Percentiles rank a stretch among this genome's conserved stretches.
phyloP scores from a whole-genome alignment of 2,888 invertebrate genomes.

The Drosophila paracracens region DNA sequence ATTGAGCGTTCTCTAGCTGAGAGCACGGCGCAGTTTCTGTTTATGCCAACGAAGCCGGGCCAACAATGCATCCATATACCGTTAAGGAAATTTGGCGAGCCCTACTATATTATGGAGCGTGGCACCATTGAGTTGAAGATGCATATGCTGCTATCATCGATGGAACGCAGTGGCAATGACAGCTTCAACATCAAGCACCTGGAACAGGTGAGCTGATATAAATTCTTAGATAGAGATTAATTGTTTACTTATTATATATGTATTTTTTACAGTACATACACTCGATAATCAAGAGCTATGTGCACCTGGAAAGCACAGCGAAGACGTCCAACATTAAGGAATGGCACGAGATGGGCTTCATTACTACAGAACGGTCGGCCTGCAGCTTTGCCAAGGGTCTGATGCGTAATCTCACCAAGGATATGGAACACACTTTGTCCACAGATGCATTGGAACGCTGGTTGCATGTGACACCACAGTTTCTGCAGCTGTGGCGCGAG shows the following conservation, averaged over 20 bases:
- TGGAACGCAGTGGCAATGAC: constrained; percentile 57
- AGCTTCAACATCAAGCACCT: constrained; percentile 74
- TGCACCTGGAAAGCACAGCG: constrained; percentile 88
- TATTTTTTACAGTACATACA: constrained; percentile 88
- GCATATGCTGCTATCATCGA: constrained; percentile 67
- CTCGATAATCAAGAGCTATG: constrained; percentile 91
- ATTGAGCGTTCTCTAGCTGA: constrained; percentile 89
- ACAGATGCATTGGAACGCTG: constrained; percentile 81
- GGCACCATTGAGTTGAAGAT: constrained; percentile 89
- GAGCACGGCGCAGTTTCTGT: constrained; percentile 89
- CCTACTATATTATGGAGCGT: constrained; percentile 89
- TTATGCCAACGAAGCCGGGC: constrained; percentile 86
- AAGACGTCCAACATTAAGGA: constrained; percentile 86
- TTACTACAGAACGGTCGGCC: constrained; percentile 86
- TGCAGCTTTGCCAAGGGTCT: constrained; percentile 87
- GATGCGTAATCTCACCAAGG: constrained; percentile 83
- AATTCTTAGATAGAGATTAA: not conserved
- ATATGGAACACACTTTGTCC: constrained; percentile 76
- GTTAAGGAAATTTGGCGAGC: constrained; percentile 89
- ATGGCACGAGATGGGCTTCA: constrained; percentile 88
- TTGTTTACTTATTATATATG: constrained; percentile 28
- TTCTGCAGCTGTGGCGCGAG: constrained; percentile 86
- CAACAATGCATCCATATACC: constrained; percentile 80
- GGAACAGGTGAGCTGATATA: constrained; percentile 67
- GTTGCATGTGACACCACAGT: constrained; percentile 86